A percentile compares a stretch with the other conserved stretches of the same genome.
phyloP scores from a whole-genome alignment of 2,797 vertebrate genomes.

The Ispidina picta region DNA sequence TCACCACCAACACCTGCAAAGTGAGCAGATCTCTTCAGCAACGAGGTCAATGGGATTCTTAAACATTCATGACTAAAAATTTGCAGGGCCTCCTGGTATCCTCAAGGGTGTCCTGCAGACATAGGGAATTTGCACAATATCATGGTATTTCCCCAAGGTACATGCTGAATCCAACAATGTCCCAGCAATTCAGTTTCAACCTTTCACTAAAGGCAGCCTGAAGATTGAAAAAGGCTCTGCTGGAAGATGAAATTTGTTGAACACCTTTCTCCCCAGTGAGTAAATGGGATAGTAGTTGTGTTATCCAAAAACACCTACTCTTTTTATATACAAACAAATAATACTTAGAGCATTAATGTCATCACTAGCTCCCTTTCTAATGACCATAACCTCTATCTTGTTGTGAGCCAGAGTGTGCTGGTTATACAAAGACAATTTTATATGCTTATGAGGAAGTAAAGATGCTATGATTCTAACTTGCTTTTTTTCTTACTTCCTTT shows the following conservation, averaged over 20 bases:
- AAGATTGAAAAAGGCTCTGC: not conserved
- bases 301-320: not conserved
- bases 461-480: not conserved
- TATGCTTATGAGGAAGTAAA: not conserved
- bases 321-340: not conserved
- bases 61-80: not conserved
- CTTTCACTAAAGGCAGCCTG: not conserved
- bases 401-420: not conserved
- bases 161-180: not conserved
- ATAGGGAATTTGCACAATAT: not conserved
- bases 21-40: not conserved
- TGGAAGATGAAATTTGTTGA: not conserved
- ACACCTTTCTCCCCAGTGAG: accelerated
- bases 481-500: not conserved
- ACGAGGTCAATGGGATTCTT: not conserved
- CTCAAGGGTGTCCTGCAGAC: not conserved
- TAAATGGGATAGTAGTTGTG: not conserved
- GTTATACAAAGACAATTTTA: not conserved
- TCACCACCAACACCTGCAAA: not conserved
- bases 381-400: not conserved
- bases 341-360: not conserved
- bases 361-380: not conserved
- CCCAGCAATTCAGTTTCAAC: not conserved
- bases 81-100: not conserved
- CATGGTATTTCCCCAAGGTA: not conserved